phyloP scores from a whole-genome alignment of 2,888 invertebrate species.

The Sinotaia quadrata region DNA sequence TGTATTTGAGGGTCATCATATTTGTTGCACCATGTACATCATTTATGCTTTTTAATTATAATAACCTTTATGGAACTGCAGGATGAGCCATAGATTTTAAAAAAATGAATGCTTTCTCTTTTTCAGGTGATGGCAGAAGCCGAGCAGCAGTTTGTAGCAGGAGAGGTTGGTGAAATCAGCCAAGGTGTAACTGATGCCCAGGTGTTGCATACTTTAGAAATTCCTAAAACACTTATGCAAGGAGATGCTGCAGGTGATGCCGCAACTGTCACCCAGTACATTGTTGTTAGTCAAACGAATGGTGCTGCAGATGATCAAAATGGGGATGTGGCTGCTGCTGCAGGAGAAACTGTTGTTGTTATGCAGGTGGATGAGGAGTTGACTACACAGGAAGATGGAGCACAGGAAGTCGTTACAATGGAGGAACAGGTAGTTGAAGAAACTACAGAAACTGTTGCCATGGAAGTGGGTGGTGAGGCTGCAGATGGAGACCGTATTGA shows the following conservation, averaged over 20 bases:
- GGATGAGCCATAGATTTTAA: no score
- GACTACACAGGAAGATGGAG: conserved; percentile 6
- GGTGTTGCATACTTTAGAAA: conserved; percentile 39
- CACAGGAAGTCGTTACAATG: conserved; percentile 7
- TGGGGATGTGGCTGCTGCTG: neutral
- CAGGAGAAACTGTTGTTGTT: conserved; percentile 14
- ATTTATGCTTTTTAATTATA: no score
- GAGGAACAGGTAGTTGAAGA: conserved; percentile 22
- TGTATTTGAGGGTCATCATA: no score
- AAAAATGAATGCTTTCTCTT: no score
- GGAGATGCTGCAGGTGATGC: conserved; percentile 34
- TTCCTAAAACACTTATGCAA: conserved; percentile 41
- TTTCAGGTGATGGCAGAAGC: conserved; percentile 21
- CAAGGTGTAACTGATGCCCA: conserved; percentile 36
- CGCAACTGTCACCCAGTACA: conserved; percentile 20
- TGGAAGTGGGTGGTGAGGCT: conserved; percentile 5
- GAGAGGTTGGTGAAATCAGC: conserved; percentile 14
- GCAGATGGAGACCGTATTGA: conserved; percentile 5
- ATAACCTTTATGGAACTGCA: no score
- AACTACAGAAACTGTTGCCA: conserved; percentile 10
- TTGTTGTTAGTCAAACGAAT: conserved; percentile 25
- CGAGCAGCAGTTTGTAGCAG: conserved; percentile 19
- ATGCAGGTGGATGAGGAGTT: conserved; percentile 22
- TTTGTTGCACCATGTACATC: no score
- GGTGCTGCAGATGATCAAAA: conserved; percentile 16